phyloP scores from a whole-genome alignment of 2,888 invertebrate genomes.

The Erebia aethiops region DNA sequence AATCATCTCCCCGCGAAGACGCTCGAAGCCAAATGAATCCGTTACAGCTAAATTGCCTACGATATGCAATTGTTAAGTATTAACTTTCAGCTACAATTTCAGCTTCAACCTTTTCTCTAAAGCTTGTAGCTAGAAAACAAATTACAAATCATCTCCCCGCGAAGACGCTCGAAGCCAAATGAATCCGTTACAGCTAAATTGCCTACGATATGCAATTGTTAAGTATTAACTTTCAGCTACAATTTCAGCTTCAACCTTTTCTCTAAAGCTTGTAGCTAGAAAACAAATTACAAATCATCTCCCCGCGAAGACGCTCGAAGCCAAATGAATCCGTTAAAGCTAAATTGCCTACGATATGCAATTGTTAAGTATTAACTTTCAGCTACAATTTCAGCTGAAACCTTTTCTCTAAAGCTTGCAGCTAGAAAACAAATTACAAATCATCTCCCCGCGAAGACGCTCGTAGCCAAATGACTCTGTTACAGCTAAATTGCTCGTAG shows the following conservation, averaged over 20 bases:
- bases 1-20: conserved; percentile 76
- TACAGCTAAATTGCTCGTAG: conserved; percentile 76
- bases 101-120: conserved; percentile 32
- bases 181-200: conserved; percentile 81
- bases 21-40: conserved; percentile 75
- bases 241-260: conserved; percentile 30
- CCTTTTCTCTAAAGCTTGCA: conserved; percentile 38
- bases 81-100: conserved; percentile 40
- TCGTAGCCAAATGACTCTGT: conserved; percentile 77
- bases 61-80: too few relatives aligned
- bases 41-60: conserved; percentile 77
- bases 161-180: conserved; percentile 70
- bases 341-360: conserved; percentile 58
- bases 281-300: conserved; percentile 83
- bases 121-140: conserved; percentile 69
- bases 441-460: conserved; percentile 73
- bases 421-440: conserved; percentile 82
- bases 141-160: conserved; percentile 79
- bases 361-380: conserved; percentile 40
- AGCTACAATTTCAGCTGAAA: not conserved
- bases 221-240: too few relatives aligned
- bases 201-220: conserved; percentile 31
- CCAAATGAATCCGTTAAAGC: conserved; percentile 80
- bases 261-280: conserved; percentile 51
- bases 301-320: conserved; percentile 62